Evolutionary conservation across 2,113 vertebrate genomes (phyloP).

Genomic region (Trematocara zebra): DNA sequence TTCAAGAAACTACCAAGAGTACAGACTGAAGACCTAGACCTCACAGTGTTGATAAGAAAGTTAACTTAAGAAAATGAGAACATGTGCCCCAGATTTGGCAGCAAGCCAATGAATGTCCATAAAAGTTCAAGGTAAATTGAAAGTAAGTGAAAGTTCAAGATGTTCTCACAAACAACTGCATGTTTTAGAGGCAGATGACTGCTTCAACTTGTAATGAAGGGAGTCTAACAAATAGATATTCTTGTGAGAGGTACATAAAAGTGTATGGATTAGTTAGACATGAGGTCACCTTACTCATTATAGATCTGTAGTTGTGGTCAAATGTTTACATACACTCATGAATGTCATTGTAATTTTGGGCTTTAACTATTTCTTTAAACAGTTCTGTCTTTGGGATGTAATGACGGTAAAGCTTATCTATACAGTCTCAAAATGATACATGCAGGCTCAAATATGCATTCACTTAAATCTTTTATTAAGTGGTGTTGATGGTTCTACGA

Average conservation of each 20-base stretch:
- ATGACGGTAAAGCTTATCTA: background rate
- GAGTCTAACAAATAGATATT: background rate
- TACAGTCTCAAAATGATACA: background rate
- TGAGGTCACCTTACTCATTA: background rate
- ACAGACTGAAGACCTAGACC: background rate
- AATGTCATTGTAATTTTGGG: too few relatives aligned
- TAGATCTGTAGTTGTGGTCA: too few relatives aligned
- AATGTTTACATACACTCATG: too few relatives aligned
- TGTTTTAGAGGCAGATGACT: background rate
- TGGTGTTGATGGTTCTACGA: background rate
- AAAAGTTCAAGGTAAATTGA: background rate
- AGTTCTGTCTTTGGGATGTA: background rate
- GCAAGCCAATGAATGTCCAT: rapidly evolving
- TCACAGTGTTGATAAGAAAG: background rate
- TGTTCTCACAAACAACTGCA: background rate
- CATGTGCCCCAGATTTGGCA: background rate
- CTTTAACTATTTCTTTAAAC: background rate
- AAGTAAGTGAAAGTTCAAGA: background rate
- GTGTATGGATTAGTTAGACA: background rate
- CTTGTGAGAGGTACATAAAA: background rate
- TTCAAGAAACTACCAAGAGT: background rate
- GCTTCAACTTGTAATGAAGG: background rate
- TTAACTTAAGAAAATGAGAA: background rate
- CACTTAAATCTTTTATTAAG: background rate
- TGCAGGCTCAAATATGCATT: background rate